Percentiles rank a stretch among this genome's conserved stretches.
phyloP scores from a whole-genome alignment of 2,797 vertebrate species.

The Catostomus latipinnis region DNA sequence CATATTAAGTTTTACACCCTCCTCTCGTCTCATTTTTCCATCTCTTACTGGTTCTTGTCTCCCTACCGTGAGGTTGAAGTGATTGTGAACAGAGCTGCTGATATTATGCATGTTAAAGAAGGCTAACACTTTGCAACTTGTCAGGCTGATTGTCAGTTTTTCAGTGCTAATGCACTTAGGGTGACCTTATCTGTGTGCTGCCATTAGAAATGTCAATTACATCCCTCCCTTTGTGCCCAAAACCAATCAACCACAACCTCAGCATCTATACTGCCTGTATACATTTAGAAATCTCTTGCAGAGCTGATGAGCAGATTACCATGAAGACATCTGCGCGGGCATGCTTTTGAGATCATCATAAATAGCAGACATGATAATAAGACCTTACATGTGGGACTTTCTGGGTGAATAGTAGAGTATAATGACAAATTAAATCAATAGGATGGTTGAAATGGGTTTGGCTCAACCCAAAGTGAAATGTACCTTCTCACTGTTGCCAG shows the following conservation, averaged over 20 bases:
- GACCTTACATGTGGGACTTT: conserved; percentile 2
- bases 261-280: conserved; percentile 11
- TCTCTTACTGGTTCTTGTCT: conserved; percentile 11
- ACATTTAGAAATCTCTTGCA: conserved; percentile 17
- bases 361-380: background rate
- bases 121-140: conserved; percentile 48
- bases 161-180: conserved; percentile 55
- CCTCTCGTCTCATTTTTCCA: conserved; percentile 30
- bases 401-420: background rate
- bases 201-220: conserved; percentile 57
- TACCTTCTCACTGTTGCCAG: background rate
- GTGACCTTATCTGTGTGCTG: conserved; percentile 55
- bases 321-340: background rate
- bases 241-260: conserved; percentile 44
- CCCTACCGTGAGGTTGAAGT: conserved; percentile 27
- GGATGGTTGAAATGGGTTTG: conserved; percentile 14
- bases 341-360: conserved; percentile 9
- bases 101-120: conserved; percentile 47
- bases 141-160: conserved; percentile 56
- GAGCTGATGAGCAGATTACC: conserved; percentile 27
- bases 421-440: conserved; percentile 27
- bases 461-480: background rate
- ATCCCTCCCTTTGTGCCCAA: conserved; percentile 41
- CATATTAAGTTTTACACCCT: conserved; percentile 6
- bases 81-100: conserved; percentile 24